A percentile compares a stretch with the other conserved stretches of the same genome.
phyloP scores from a whole-genome alignment of 1,140 invertebrate genomes.

The Drosophila dunni region DNA sequence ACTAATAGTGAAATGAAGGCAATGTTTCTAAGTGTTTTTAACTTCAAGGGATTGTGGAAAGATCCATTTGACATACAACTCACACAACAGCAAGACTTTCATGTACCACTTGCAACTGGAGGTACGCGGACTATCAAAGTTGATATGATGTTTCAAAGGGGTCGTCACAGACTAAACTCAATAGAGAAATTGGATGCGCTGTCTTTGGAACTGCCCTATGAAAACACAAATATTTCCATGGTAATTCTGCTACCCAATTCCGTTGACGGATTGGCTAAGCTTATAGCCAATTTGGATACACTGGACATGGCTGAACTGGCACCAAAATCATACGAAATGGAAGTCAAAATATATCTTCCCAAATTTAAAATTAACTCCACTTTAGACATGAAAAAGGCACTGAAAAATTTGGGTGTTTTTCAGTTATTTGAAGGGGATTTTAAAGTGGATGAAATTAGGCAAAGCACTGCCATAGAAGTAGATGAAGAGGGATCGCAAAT shows the following conservation, averaged over 20 bases:
- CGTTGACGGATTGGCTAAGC: background rate
- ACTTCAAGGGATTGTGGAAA: background rate
- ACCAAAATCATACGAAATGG: constrained; percentile 1
- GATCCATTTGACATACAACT: background rate
- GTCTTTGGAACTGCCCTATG: background rate
- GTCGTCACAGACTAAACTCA: background rate
- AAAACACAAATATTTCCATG: background rate
- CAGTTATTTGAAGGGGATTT: background rate
- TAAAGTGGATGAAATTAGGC: background rate
- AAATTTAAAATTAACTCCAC: background rate
- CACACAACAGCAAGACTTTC: background rate
- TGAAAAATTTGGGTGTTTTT: background rate
- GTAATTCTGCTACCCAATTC: background rate
- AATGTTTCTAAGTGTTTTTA: background rate
- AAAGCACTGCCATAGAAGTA: background rate
- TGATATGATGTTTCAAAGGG: background rate
- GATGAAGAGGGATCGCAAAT: background rate
- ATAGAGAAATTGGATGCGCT: background rate
- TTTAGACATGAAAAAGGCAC: background rate
- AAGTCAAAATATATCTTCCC: background rate
- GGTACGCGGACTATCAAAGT: background rate
- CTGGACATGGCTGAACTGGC: background rate
- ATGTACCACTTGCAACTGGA: background rate
- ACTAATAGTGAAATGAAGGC: background rate
- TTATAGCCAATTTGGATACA: background rate